A percentile compares a stretch with the other conserved stretches of the same genome.
These are phyloP conservation scores for Tringa solitaria DNA, from an alignment of 2,113 vertebrate genomes.

Conservation along the genomic window DNA sequence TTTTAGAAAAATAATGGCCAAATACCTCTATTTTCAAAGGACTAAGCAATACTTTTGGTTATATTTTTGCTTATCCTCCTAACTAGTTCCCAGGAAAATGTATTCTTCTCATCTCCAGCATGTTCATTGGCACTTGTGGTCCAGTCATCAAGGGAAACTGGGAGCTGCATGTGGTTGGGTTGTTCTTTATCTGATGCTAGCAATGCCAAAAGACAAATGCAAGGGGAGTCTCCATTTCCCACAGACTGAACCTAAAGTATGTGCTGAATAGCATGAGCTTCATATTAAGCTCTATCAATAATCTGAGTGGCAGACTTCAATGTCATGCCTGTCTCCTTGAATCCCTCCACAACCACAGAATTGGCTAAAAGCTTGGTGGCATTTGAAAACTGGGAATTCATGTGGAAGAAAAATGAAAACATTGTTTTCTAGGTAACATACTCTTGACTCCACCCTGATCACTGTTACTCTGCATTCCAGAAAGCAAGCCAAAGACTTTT, in stretches of 20 bases:
- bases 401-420: neutral
- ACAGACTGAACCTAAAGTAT: neutral
- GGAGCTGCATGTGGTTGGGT: neutral
- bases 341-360: neutral
- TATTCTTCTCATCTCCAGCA: neutral
- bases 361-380: neutral
- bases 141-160: neutral
- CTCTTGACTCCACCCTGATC: neutral
- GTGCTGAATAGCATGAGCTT: neutral
- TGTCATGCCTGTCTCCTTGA: neutral
- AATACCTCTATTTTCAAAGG: neutral
- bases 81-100: neutral
- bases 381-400: neutral
- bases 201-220: neutral
- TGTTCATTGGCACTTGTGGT: neutral
- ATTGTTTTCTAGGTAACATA: neutral
- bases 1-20: neutral
- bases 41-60: neutral
- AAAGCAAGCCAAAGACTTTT: neutral
- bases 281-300: neutral
- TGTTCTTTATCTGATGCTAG: neutral
- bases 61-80: neutral
- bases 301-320: neutral
- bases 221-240: neutral
- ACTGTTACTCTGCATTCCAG: neutral